Evolutionary conservation across 2,888 invertebrate species (phyloP).

Genomic region (Tupiocoris notatus): DNA sequence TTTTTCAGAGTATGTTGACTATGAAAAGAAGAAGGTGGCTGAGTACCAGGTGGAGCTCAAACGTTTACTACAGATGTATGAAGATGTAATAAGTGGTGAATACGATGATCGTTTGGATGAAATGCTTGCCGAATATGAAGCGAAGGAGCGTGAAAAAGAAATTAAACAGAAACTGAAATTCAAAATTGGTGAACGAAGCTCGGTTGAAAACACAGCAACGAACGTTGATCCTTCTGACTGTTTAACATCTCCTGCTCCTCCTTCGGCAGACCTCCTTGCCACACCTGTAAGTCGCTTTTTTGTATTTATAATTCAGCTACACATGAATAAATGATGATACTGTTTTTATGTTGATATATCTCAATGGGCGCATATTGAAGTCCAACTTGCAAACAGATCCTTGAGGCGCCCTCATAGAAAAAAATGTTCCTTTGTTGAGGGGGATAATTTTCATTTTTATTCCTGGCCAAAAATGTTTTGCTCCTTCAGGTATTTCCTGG

Average conservation of each 20-base stretch:
- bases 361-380: no score
- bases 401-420: no score
- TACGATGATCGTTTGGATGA: slow-evolving; percentile 62
- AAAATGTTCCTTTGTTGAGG: no score
- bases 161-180: slow-evolving; percentile 59
- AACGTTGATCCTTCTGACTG: background rate
- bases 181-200: slow-evolving; percentile 43
- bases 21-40: slow-evolving; percentile 51
- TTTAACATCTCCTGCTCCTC: slow-evolving; percentile 48
- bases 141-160: slow-evolving; percentile 64
- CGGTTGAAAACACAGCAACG: slow-evolving; percentile 2
- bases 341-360: no score
- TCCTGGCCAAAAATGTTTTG: no score
- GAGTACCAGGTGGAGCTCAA: slow-evolving; percentile 73
- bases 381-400: no score
- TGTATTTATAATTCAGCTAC: no score
- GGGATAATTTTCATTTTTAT: no score
- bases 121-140: slow-evolving; percentile 52
- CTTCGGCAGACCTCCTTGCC: slow-evolving; percentile 32
- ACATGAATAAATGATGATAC: no score
- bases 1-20: slow-evolving; percentile 45
- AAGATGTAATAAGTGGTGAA: slow-evolving; percentile 60
- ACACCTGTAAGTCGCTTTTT: slow-evolving; percentile 49
- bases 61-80: slow-evolving; percentile 64
- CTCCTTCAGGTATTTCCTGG: no score